Base-by-base conservation (phyloP, 2,797 vertebrate species). In the Acanthurus lineatus region DNA sequence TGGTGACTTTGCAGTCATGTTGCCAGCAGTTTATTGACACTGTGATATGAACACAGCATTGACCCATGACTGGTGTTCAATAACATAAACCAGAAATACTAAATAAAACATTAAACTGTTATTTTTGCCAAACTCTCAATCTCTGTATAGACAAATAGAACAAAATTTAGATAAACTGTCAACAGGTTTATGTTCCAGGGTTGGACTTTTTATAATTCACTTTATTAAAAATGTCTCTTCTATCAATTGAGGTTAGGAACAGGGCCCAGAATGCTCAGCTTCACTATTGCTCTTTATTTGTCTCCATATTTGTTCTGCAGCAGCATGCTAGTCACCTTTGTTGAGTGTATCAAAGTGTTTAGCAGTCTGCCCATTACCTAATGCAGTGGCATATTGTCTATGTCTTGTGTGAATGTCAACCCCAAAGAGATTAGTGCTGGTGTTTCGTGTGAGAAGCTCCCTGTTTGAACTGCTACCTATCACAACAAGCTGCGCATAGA, bases 391-490 rank as follows among this genome's bases (percentile, higher is more conserved):
- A 82, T 74, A 57, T 75, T 83, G 85, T 88, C 68, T 84, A 63
- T 62, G 83, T 89, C 85, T 91, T 92, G 85, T 88, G 82, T 91
- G 90, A 90, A 90, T 87, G 89, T 87, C 90, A 90, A 87, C 87
- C 90, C 89, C 89, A 87, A 81, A 89, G 85, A 93, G 90, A 92
- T 93, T 91, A 92, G 79, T 11, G 84, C 66, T 80, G 79, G 81
- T 91, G 87, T 91, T 93, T 86, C 72, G 92, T 92, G 90, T 90
- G 93, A 92, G 91, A 92, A 93, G 89, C 70, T 89, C 91, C 77
- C 82, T 87, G 89, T 92, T 92, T 90, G 89, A 94, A 90, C 89
- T 89, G 84, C 87, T 89, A 90, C 85, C 91, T 93, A 93, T 94
- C 91, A 94, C 92, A 94, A 94, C 93, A 94, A 84, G 88, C 88